Conservation (phyloP, 2,888 invertebrate species). For the Oxycera nigricornis region DNA sequence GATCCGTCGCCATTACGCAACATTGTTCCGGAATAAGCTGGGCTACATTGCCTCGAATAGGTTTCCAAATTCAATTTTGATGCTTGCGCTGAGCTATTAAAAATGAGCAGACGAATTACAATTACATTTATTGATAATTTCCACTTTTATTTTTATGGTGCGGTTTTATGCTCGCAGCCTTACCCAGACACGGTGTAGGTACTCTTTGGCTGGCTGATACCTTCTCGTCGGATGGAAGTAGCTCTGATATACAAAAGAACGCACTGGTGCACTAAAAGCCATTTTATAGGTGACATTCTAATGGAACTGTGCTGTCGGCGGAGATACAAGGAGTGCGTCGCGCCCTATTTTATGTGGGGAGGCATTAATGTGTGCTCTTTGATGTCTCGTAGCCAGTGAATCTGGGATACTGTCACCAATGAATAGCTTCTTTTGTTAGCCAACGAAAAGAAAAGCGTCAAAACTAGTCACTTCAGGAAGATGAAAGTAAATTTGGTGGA, state of each 20-base stretch:
- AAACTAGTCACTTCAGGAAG: no score
- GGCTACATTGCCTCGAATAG: neutral
- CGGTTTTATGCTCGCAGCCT: slow-evolving; percentile 22
- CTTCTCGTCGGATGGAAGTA: no score
- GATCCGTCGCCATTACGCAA: slow-evolving; percentile 7
- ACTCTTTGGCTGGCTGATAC: neutral
- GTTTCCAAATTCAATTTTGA: slow-evolving; percentile 38
- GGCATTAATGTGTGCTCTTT: neutral
- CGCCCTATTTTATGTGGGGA: slow-evolving; percentile 5
- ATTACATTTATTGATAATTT: slow-evolving; percentile 40
- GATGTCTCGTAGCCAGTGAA: neutral
- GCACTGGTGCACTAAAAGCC: slow-evolving; percentile 32
- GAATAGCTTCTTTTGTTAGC: no score
- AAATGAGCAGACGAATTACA: slow-evolving; percentile 37
- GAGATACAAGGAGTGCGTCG: neutral
- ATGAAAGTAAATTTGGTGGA: no score
- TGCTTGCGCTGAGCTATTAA: slow-evolving; percentile 22
- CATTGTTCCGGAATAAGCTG: neutral
- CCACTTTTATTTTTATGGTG: slow-evolving; percentile 39
- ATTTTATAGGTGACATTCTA: slow-evolving; percentile 40
- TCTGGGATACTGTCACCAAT: neutral
- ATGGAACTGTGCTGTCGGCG: slow-evolving; percentile 33
- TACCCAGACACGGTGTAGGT: neutral
- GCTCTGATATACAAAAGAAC: neutral
- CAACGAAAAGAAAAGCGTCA: no score